These are phyloP conservation scores for Mesembrinibis cayennensis DNA, from an alignment of 2,113 vertebrate species.

Conservation along the genomic window DNA sequence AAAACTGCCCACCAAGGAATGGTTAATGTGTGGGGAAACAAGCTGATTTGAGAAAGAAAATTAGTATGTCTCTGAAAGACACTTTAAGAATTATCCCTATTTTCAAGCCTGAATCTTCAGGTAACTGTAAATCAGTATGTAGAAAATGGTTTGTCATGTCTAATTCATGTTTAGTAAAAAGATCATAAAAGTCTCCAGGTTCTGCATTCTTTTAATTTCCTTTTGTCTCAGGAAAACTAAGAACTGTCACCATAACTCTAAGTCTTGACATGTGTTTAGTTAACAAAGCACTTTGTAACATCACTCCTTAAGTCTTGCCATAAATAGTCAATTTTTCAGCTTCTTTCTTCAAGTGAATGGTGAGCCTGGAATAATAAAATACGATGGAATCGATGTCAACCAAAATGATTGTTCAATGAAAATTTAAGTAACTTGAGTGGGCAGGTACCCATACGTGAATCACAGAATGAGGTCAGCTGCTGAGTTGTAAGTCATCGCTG, in stretches of 20 bases:
- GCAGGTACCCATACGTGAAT: not conserved
- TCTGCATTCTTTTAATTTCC: not conserved
- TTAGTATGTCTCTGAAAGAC: not conserved
- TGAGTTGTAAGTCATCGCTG: not conserved
- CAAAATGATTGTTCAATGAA: not conserved
- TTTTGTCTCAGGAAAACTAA: not conserved
- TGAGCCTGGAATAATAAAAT: not conserved
- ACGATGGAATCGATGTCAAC: fast-evolving
- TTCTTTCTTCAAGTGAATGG: not conserved
- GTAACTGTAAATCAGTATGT: not conserved
- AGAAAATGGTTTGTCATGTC: not conserved
- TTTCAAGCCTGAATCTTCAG: not conserved
- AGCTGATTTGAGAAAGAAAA: not conserved
- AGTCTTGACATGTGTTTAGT: not conserved
- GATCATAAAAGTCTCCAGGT: not conserved
- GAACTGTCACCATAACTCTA: not conserved
- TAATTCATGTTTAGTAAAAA: not conserved
- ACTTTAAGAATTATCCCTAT: not conserved
- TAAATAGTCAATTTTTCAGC: not conserved
- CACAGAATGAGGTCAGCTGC: not conserved
- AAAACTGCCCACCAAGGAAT: not conserved
- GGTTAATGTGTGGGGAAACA: not conserved
- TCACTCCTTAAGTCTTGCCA: not conserved
- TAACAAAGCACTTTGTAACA: not conserved
- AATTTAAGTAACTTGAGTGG: not conserved